These are phyloP conservation scores for Momotus momota DNA, from an alignment of 2,797 vertebrate genomes.

Conservation along the genomic window DNA sequence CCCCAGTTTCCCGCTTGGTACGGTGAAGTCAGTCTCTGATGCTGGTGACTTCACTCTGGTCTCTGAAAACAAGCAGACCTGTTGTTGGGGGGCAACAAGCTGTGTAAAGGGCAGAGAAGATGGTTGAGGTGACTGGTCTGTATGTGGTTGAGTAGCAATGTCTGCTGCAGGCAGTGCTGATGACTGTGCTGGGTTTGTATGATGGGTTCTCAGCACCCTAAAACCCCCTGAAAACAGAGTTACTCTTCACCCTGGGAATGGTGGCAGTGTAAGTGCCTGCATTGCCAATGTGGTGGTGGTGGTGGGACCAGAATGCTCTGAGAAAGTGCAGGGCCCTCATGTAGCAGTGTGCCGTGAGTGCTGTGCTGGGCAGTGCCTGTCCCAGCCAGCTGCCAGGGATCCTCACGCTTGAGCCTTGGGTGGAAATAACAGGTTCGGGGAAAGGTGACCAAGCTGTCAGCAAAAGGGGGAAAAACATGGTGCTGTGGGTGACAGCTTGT, in stretches of 20 bases:
- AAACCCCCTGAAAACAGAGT: not conserved
- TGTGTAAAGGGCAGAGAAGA: not conserved
- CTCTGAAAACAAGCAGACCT: not conserved
- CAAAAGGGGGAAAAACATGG: not conserved
- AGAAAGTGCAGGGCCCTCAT: not conserved
- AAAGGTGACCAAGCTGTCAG: rapidly evolving
- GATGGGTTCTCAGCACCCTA: not conserved
- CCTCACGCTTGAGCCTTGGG: not conserved
- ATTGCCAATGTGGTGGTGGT: rapidly evolving
- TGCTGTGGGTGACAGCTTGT: not conserved
- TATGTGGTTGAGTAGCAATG: rapidly evolving
- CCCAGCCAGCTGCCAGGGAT: not conserved
- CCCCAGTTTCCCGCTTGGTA: not conserved
- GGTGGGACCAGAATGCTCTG: not conserved
- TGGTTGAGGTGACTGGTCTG: not conserved
- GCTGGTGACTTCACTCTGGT: not conserved
- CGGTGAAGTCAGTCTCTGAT: not conserved
- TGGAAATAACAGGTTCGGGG: not conserved
- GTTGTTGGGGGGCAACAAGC: not conserved
- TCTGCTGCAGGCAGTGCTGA: not conserved
- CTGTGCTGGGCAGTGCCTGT: not conserved
- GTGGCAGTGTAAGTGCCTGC: not conserved
- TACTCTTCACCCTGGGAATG: rapidly evolving
- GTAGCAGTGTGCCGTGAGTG: rapidly evolving
- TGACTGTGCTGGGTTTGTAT: rapidly evolving